These are phyloP conservation scores for Apostichopus californicus DNA, from an alignment of 35 echinoderm and acorn worm species.

Conservation along the genomic window DNA sequence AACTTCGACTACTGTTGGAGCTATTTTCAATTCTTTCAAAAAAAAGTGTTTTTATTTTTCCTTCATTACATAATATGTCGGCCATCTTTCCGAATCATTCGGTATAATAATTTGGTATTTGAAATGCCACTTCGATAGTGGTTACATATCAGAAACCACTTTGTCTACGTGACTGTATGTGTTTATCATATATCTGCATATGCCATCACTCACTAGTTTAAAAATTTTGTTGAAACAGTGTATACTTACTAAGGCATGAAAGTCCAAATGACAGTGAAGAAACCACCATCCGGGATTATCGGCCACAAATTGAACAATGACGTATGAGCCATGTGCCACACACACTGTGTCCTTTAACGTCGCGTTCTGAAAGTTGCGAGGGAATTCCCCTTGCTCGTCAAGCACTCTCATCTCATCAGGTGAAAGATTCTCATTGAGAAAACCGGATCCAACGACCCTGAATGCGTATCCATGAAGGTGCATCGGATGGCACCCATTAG, in stretches of 20 bases:
- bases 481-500: constrained; percentile 6
- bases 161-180: no score
- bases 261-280: constrained; percentile 79
- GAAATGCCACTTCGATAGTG: no score
- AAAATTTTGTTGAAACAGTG: background rate
- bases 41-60: no score
- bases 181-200: no score
- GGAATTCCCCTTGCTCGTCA: background rate
- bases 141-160: no score
- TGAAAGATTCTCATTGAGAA: background rate
- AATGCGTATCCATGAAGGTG: constrained; percentile 18
- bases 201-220: no score
- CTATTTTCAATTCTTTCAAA: no score
- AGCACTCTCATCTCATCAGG: background rate
- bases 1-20: no score
- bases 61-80: no score
- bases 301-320: constrained; percentile 70
- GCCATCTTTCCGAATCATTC: no score
- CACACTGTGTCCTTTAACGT: constrained; percentile 72
- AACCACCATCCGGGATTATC: constrained; percentile 91
- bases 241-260: constrained; percentile 61
- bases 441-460: background rate
- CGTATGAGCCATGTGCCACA: constrained; percentile 64
- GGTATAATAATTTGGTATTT: no score
- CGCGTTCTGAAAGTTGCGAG: background rate